phyloP scores from a whole-genome alignment of 2,113 vertebrate species.

The Gallinago jamesoni region DNA sequence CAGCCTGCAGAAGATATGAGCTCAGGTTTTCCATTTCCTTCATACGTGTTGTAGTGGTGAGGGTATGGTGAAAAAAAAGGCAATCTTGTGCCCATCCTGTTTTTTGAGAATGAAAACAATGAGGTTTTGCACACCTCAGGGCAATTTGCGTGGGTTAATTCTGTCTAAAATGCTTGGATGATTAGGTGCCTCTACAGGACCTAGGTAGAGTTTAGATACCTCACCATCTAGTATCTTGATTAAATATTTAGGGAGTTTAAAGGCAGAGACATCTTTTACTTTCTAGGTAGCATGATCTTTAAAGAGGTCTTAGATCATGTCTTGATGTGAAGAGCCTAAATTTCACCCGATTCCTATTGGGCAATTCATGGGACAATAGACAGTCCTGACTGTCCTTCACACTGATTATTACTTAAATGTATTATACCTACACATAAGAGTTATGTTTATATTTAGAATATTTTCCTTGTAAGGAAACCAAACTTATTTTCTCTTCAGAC shows the following conservation, averaged over 20 bases:
- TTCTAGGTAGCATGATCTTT: background rate
- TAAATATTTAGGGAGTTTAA: background rate
- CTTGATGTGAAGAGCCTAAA: background rate
- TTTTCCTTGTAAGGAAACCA: background rate
- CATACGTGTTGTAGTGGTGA: background rate
- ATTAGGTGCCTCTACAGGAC: background rate
- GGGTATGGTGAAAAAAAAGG: background rate
- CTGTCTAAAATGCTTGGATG: background rate
- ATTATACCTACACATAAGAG: background rate
- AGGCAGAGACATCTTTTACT: background rate
- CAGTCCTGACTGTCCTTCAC: background rate
- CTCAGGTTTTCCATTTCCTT: background rate
- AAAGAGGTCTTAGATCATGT: background rate
- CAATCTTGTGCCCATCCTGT: background rate
- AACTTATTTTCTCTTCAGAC: background rate
- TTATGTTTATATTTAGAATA: background rate
- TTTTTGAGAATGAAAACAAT: background rate
- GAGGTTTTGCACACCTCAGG: background rate
- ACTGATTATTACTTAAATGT: background rate
- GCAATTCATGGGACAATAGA: background rate
- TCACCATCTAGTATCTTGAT: background rate
- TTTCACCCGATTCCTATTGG: background rate
- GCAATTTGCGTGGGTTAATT: background rate
- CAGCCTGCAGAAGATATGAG: background rate
- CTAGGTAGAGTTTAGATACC: background rate